Base-by-base conservation (phyloP, 2,888 invertebrate species). In the Biston stratarius region DNA sequence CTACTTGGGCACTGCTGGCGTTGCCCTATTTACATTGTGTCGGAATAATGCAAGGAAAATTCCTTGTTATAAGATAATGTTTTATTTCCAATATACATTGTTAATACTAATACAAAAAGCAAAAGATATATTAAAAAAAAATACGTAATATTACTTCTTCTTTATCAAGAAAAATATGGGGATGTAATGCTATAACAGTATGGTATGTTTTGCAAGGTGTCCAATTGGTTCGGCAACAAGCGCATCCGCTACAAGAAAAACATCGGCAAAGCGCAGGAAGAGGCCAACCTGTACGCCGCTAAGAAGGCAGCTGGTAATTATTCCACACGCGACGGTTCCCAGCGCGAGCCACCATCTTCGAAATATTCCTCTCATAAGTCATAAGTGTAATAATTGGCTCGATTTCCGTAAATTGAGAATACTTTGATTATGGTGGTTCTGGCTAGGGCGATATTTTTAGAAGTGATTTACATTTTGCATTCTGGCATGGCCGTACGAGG, bases 181-280 rank as follows among this genome's bases (percentile, higher is more conserved):
- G n/a, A n/a, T n/a, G n/a, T n/a, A n/a, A n/a, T n/a, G n/a, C n/a
- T n/a, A n/a, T n/a, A n/a, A n/a, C n/a, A n/a, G 33, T 24, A 14
- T 52, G 34, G 8, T 55, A 38, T 61, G 9, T 24, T 59, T 9
- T 64, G 0, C 95, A 1, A 98, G 97, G 99, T 99, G 73, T 99
- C 99, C 79, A 99, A 99, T 96, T 99, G 99, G 99, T 99, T 99
- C 90, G 99, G 99, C 80, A 99, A 99, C 95, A 99, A 99, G 94
- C 96, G 99, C 86, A 99, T 99, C 94, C 97, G 99, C 83, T 99
- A 99, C 95, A 99, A 99, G 97, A 99, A 99, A 95, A 99, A 99
- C 94, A 99, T 99, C 79, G 99, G 99, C 83, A 99, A 99, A 93
- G 99, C 99, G 66, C 99, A 99, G 92, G 99, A 99, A 94, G 99